Base-by-base conservation (phyloP, 2,797 vertebrate genomes). In the Melanogrammus aeglefinus region DNA sequence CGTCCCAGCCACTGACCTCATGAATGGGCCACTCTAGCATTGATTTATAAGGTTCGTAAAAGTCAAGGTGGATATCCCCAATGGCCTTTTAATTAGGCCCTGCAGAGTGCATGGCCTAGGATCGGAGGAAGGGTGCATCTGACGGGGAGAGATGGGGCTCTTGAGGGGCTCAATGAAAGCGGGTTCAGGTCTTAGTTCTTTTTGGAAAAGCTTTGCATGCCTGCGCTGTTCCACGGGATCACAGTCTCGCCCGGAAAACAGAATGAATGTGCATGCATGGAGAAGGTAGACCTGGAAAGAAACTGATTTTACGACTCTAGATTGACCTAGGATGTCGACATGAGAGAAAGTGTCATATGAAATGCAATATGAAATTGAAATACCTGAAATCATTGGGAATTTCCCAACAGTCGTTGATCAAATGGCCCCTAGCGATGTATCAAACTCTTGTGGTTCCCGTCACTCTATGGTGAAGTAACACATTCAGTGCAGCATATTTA, bases 11-110 rank as follows among this genome's bases (percentile, higher is more conserved):
- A 82, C 83, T 86, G 83, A 89, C 86, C 84, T 81, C 73, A 71
- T 79, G 77, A 90, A 88, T 85, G 83, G 86, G 80, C 82, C 81
- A 84, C 86, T 90, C 79, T 24, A 82, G 76, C 85, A 83, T 86
- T 83, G 88, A 92, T 93, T 94, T 93, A 91, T 87, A 86, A 83
- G 85, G 83, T 87, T 81, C 80, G 75, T 92, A 92, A 92, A 94
- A 91, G 88, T 92, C 90, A 93, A 91, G 86, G 87, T 92, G 90
- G 86, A 89, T 92, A 86, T 89, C 84, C 89, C 86, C 84, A 89
- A 83, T 90, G 78, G 85, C 82, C 85, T 88, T 91, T 93, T 90
- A 93, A 92, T 91, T 87, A 86, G 90, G 81, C 88, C 10, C 80
- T 83, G 81, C 86, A 39, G 83, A 82, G 85, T 85, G 82, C 81